phyloP scores from a whole-genome alignment of 1,140 invertebrate species.

The Teleogryllus occipitalis region DNA sequence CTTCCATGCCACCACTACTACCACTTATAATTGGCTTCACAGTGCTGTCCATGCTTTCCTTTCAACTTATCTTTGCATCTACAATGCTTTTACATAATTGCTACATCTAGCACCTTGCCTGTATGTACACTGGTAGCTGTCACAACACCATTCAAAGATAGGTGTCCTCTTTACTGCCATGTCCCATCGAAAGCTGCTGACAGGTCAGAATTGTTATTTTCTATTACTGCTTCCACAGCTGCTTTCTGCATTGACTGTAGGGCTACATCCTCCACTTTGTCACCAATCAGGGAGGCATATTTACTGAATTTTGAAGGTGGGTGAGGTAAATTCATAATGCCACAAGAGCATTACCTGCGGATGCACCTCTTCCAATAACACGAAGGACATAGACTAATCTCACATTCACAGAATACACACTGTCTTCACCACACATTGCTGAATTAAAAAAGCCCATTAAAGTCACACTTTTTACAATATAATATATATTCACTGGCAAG shows the following conservation, averaged over 20 bases:
- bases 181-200: not conserved
- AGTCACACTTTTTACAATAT: too few relatives aligned
- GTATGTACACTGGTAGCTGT: slow-evolving; percentile 23
- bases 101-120: slow-evolving; percentile 24
- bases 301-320: slow-evolving; percentile 21
- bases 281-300: slow-evolving; percentile 12
- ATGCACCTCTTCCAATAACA: slow-evolving; percentile 21
- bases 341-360: slow-evolving; percentile 20
- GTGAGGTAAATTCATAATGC: slow-evolving; percentile 20
- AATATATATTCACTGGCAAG: too few relatives aligned
- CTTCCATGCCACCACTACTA: slow-evolving; percentile 20
- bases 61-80: slow-evolving; percentile 20
- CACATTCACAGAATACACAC: too few relatives aligned
- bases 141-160: slow-evolving; percentile 22
- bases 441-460: too few relatives aligned
- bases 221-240: slow-evolving; percentile 13
- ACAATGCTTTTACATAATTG: slow-evolving; percentile 25
- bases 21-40: slow-evolving; percentile 18
- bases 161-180: slow-evolving; percentile 24
- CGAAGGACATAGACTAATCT: slow-evolving; percentile 22
- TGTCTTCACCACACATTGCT: too few relatives aligned
- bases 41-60: slow-evolving; percentile 12
- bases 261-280: slow-evolving; percentile 8
- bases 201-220: slow-evolving; percentile 20
- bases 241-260: slow-evolving; percentile 7